Conservation (phyloP, 2,888 invertebrate genomes). For the Tenthredo distinguenda region DNA sequence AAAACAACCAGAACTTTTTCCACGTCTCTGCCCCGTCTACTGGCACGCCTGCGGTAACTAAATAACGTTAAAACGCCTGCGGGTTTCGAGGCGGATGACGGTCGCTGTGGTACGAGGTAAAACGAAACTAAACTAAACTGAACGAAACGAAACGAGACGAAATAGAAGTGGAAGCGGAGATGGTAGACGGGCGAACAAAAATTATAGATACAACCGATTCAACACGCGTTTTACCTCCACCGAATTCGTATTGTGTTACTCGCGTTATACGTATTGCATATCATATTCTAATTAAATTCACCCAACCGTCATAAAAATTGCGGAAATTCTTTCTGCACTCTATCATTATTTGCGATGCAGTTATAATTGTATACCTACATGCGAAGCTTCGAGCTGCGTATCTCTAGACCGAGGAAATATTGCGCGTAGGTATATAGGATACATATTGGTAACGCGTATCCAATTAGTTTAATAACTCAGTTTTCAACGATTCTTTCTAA, state of each 20-base stretch:
- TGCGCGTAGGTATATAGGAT: neutral
- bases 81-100: slow-evolving; percentile 39
- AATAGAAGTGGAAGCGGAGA: neutral
- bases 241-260: neutral
- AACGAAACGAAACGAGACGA: slow-evolving; percentile 1
- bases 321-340: neutral
- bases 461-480: neutral
- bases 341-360: neutral
- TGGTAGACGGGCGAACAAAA: neutral
- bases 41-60: slow-evolving; percentile 34
- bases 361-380: neutral
- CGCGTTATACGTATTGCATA: neutral
- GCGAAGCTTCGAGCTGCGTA: neutral
- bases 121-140: neutral
- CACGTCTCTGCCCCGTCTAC: neutral
- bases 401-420: neutral
- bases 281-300: slow-evolving; percentile 8
- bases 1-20: slow-evolving; percentile 46
- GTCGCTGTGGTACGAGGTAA: neutral
- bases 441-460: neutral
- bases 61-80: slow-evolving; percentile 46
- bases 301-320: neutral
- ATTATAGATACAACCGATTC: slow-evolving; percentile 10
- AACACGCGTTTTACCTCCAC: neutral
- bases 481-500: neutral